Evolutionary conservation across 1,140 invertebrate genomes (phyloP), one percentile per base, ranked within the genome.

Genomic region (Apis mellifera): DNA sequence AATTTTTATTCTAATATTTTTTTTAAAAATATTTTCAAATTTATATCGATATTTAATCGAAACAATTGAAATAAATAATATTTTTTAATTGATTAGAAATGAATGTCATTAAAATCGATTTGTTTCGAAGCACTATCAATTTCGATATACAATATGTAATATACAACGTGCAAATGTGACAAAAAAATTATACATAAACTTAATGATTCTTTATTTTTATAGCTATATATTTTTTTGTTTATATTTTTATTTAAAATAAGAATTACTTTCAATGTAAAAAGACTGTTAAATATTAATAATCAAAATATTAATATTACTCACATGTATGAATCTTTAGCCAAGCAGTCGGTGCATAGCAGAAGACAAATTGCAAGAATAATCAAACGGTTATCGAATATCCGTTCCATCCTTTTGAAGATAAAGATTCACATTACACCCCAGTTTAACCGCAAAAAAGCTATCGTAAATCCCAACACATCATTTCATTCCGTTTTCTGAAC

Each of bases 251-350:
- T 62, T n/a, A 23, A 23, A 62, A 62, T 26, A 15, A 13, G 15
- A 42, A 8, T 8, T 1, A 8, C 7, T 3, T 13, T 7, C n/a
- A 1, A 59, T 59, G 2, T 59, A 59, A 15, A 26, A 8, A 15
- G n/a, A 59, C 32, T 42, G 5, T 42, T 5, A 42, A 42, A 42
- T 42, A 42, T 42, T 42, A 42, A 32, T 13, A 15, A 72, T 32
- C n/a, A 26, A 76, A 66, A 26, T 19, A 17, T 66, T 57, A 54
- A 21, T 21, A 19, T 23, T 83, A 90, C 91, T 92, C 72, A 92
- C 91, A 86, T 91, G 82, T 85, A 86, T 68, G 82, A 82, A 68
- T 92, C 85, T 72, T 84, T 90, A 80, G 90, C 87, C 48, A 88
- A 79, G 76, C 87, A 89, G 9, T 55, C 55, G 42, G 64, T 72